A percentile compares a stretch with the other conserved stretches of the same genome.
Evolutionary conservation across 1,140 invertebrate species (phyloP).

Genomic region (Musca domestica): DNA sequence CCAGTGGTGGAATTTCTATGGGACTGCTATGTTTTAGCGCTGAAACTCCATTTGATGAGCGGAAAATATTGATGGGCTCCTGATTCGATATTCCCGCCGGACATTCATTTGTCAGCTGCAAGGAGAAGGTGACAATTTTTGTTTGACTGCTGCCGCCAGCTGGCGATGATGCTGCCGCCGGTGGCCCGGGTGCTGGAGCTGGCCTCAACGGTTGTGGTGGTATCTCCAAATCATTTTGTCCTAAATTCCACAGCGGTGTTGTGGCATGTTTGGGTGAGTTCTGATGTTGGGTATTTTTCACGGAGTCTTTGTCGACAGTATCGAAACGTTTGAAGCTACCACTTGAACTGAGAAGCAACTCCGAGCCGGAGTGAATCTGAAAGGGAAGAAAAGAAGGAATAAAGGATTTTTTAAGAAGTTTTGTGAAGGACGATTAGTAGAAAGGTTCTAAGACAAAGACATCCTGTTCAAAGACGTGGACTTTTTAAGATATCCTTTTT

Average conservation of each 20-base stretch:
- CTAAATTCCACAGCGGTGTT: slow-evolving; percentile 48
- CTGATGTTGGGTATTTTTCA: slow-evolving; percentile 48
- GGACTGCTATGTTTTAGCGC: neutral
- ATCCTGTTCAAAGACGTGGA: too few species aligned
- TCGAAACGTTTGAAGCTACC: slow-evolving; percentile 71
- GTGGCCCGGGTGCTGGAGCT: slow-evolving; percentile 41
- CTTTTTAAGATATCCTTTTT: too few species aligned
- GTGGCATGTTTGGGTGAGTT: slow-evolving; percentile 35
- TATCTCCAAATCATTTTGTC: slow-evolving; percentile 46
- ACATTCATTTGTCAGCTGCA: slow-evolving; percentile 31
- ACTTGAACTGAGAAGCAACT: slow-evolving; percentile 63
- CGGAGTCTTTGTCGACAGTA: slow-evolving; percentile 58
- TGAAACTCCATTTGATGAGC: slow-evolving; percentile 29
- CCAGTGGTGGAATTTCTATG: slow-evolving; percentile 39
- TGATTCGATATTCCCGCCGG: neutral
- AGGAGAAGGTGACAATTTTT: slow-evolving; percentile 47
- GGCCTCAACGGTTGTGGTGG: slow-evolving; percentile 55
- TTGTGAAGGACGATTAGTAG: too few species aligned
- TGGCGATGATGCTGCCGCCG: slow-evolving; percentile 28
- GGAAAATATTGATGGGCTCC: slow-evolving; percentile 14
- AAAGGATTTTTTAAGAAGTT: neutral
- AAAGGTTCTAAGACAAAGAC: too few species aligned
- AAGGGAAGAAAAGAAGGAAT: slow-evolving; percentile 23
- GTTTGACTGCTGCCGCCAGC: slow-evolving; percentile 23
- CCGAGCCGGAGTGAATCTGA: slow-evolving; percentile 67